Evolutionary conservation across 1,140 invertebrate genomes (phyloP), one percentile per base, ranked within the genome.

Genomic region (Gonioctena quinquepunctata): DNA sequence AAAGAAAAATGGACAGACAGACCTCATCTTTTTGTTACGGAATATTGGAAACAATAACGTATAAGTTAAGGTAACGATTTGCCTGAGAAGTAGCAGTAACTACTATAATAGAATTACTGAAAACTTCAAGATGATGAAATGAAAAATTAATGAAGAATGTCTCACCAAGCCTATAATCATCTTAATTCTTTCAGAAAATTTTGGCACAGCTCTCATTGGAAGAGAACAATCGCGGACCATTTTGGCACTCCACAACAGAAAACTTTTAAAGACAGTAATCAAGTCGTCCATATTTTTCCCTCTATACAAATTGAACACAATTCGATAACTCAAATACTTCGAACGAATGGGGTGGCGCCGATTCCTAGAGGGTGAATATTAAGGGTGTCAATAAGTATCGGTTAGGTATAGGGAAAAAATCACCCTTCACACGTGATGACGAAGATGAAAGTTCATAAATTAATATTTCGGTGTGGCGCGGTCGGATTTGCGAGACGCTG

Each of bases 301-400:
- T 42, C 60, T 62, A 21, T 59, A 59, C 26, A 62, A 62, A 62
- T 62, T 62, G 33, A 62, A 62, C 28, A 42, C 60, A 62, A 62
- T 62, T 62, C 60, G 42, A 62, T 62, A 62, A 62, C 60, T 62
- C 60, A 28, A 28, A 62, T 62, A 62, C 60, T 49, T 70, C 25
- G 26, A 59, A 22, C 50, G 67, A 48, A 60, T 60, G 60, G 68
- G 68, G 50, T 26, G 66, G 52, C 61, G 16, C 23, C 68, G 68
- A 65, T 69, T 62, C 48, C 28, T 63, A 57, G 61, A 26, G 50
- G 67, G 68, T 65, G 68, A 57, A 62, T 57, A 70, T 70, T 69
- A 69, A 65, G 60, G 60, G 68, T 70, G 69, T 66, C 42, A 48
- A 42, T 56, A 48, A 59, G 54, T 67, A 67, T 66, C 54, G 61